Conservation (phyloP, 2,797 vertebrate genomes). For the Holocentrus rufus region DNA sequence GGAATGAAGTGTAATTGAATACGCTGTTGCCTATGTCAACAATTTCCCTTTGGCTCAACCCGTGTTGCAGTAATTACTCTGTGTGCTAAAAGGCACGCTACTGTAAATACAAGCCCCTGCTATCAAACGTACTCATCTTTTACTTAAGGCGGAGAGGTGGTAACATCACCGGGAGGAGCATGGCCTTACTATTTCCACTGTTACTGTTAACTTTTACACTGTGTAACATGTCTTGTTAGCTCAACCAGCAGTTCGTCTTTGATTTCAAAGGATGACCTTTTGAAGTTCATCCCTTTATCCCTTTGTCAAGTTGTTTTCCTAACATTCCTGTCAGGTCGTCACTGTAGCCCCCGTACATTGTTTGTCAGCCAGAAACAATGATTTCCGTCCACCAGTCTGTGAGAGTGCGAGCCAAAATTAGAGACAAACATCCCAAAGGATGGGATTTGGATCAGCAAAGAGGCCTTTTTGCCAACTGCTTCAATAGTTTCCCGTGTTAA, state of each 20-base stretch:
- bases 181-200: constrained; percentile 32
- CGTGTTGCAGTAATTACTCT: constrained; percentile 63
- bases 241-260: constrained; percentile 47
- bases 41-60: constrained; percentile 64
- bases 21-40: constrained; percentile 73
- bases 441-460: constrained; percentile 52
- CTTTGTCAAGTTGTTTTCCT: constrained; percentile 70
- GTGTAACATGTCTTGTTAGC: constrained; percentile 41
- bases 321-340: constrained; percentile 75
- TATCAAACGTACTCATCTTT: constrained; percentile 29
- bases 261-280: constrained; percentile 59
- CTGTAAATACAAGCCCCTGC: constrained; percentile 49
- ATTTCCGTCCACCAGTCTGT: constrained; percentile 58
- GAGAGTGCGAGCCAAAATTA: constrained; percentile 53
- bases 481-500: constrained; percentile 51
- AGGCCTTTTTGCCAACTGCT: constrained; percentile 44
- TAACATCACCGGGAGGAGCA: constrained; percentile 29
- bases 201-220: constrained; percentile 47
- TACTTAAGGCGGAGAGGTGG: constrained; percentile 13
- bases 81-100: constrained; percentile 62
- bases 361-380: constrained; percentile 71
- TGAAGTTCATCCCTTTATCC: constrained; percentile 63
- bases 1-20: constrained; percentile 75
- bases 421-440: constrained; percentile 60
- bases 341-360: constrained; percentile 67